These are phyloP conservation scores for Nowickia ferox DNA, from an alignment of 2,888 invertebrate genomes.

Conservation along the genomic window DNA sequence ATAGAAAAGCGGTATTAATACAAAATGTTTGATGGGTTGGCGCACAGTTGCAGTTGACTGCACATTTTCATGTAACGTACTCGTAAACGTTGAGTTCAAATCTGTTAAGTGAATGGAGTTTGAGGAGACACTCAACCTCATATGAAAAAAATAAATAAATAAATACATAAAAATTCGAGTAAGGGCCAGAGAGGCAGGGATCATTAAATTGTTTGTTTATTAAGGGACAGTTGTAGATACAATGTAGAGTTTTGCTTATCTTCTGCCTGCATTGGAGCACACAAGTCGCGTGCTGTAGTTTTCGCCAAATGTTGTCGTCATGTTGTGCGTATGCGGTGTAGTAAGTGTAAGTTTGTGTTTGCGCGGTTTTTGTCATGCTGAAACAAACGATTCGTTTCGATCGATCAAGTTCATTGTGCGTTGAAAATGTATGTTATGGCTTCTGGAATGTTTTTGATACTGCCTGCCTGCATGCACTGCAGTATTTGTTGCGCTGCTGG, in stretches of 20 bases:
- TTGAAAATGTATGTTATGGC: constrained; percentile 71
- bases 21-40: background rate
- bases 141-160: background rate
- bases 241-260: constrained; percentile 32
- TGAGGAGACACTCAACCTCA: constrained; percentile 16
- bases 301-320: background rate
- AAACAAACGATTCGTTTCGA: constrained; percentile 50
- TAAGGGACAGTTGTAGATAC: constrained; percentile 24
- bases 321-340: background rate
- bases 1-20: background rate
- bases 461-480: background rate
- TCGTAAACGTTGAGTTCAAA: constrained; percentile 50
- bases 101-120: constrained; percentile 54
- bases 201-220: constrained; percentile 3
- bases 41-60: background rate
- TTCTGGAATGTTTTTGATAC: constrained; percentile 8
- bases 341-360: background rate
- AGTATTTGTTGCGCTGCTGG: background rate
- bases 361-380: constrained; percentile 20
- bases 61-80: background rate
- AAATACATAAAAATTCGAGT: too few species aligned
- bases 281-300: constrained; percentile 56
- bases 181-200: too few species aligned
- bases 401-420: constrained; percentile 75
- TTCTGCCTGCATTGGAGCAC: constrained; percentile 34